Conservation (phyloP, 2,797 vertebrate genomes). For the Telmatherina bonti region DNA sequence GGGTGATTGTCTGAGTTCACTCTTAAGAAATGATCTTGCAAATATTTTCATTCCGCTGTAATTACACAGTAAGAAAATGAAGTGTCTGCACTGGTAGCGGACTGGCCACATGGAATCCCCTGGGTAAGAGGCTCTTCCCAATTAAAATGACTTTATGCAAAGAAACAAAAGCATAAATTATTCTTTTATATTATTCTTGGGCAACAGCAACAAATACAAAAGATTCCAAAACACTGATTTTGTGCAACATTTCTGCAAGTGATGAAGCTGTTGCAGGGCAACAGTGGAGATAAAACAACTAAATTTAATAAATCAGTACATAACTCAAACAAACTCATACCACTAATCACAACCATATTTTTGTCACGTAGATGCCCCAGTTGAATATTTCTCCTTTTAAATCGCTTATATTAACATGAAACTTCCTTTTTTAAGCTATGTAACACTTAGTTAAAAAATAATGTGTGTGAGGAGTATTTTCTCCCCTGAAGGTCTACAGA, state of each 20-base stretch:
- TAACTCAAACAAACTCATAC: slow-evolving; percentile 16
- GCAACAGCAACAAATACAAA: neutral
- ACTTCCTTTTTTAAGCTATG: neutral
- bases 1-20: slow-evolving; percentile 41
- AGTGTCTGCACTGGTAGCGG: slow-evolving; percentile 30
- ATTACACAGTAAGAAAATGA: slow-evolving; percentile 50
- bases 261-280: neutral
- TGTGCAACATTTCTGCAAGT: slow-evolving; percentile 8
- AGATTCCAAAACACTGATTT: neutral
- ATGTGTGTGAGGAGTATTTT: neutral
- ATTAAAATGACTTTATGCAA: neutral
- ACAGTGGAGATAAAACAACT: neutral
- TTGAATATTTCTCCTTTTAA: neutral
- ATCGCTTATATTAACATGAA: neutral
- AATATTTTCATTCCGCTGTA: slow-evolving; percentile 67
- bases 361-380: neutral
- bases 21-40: slow-evolving; percentile 49
- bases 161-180: neutral
- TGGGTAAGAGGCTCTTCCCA: slow-evolving; percentile 1
- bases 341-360: slow-evolving; percentile 28
- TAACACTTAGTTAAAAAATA: neutral
- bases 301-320: slow-evolving; percentile 5
- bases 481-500: neutral
- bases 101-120: slow-evolving; percentile 12
- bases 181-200: neutral